Evolutionary conservation across 2,888 invertebrate species (phyloP).

Genomic region (Acheta domesticus): DNA sequence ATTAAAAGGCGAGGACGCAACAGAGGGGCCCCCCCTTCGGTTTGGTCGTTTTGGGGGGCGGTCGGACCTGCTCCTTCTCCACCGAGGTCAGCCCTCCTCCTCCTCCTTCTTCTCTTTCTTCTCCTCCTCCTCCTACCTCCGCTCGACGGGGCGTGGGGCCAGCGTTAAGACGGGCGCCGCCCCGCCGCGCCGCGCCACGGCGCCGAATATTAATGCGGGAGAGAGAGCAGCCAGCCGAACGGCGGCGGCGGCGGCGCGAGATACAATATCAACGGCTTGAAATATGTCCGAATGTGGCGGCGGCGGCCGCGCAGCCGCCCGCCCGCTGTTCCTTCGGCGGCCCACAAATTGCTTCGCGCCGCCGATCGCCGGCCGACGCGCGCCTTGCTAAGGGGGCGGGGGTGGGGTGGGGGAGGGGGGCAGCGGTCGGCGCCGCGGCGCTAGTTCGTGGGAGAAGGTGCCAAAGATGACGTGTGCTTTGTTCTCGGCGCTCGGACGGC

Average conservation of each 20-base stretch:
- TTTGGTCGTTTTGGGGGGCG: no score
- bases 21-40: no score
- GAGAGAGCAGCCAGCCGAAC: background rate
- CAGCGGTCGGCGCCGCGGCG: no score
- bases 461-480: no score
- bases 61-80: no score
- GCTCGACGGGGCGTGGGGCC: background rate
- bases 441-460: no score
- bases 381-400: background rate
- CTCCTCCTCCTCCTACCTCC: no score
- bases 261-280: slow-evolving; percentile 4
- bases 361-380: background rate
- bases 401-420: no score
- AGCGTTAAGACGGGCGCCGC: background rate
- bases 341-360: slow-evolving; percentile 1
- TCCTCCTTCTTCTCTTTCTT: no score
- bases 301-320: background rate
- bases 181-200: background rate
- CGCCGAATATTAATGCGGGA: background rate
- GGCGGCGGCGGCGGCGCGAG: background rate
- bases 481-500: no score
- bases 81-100: no score
- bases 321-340: background rate
- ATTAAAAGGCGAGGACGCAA: no score
- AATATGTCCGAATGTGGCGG: slow-evolving; percentile 1